phyloP scores from a whole-genome alignment of 2,888 invertebrate species.

The Nyleta sp. region DNA sequence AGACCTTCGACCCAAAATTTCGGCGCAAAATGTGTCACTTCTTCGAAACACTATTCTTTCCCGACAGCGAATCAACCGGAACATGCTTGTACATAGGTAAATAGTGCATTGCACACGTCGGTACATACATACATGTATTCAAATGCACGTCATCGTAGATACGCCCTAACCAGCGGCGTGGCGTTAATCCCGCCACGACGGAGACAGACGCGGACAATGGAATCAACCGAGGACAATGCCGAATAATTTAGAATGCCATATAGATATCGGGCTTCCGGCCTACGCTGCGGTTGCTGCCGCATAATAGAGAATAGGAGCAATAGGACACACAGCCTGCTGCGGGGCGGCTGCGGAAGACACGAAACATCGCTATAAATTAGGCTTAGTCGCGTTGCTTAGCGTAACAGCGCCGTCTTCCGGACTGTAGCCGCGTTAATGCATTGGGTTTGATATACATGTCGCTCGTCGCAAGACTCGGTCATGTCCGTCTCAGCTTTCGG shows the following conservation, averaged over 20 bases:
- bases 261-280: slow-evolving; percentile 79
- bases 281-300: slow-evolving; percentile 72
- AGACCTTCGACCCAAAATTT: too few relatives aligned
- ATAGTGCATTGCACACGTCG: slow-evolving; percentile 57
- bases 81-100: slow-evolving; percentile 64
- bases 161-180: slow-evolving; percentile 75
- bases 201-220: slow-evolving; percentile 81
- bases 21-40: not conserved
- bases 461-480: slow-evolving; percentile 8
- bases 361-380: slow-evolving; percentile 81
- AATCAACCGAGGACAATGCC: slow-evolving; percentile 81
- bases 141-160: slow-evolving; percentile 67
- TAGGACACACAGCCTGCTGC: slow-evolving; percentile 78
- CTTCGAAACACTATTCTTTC: not conserved
- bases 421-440: slow-evolving; percentile 53
- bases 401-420: slow-evolving; percentile 52
- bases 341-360: slow-evolving; percentile 80
- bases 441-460: slow-evolving; percentile 19
- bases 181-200: slow-evolving; percentile 77
- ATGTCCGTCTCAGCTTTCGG: slow-evolving; percentile 2
- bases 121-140: slow-evolving; percentile 61
- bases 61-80: slow-evolving; percentile 18
- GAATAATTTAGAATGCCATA: slow-evolving; percentile 82
- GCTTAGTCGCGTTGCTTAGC: slow-evolving; percentile 69
- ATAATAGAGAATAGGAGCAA: slow-evolving; percentile 81